Evolutionary conservation across 2,797 vertebrate species (phyloP), one percentile per base, ranked within the genome.

Genomic region (Urosaurus nigricauda): DNA sequence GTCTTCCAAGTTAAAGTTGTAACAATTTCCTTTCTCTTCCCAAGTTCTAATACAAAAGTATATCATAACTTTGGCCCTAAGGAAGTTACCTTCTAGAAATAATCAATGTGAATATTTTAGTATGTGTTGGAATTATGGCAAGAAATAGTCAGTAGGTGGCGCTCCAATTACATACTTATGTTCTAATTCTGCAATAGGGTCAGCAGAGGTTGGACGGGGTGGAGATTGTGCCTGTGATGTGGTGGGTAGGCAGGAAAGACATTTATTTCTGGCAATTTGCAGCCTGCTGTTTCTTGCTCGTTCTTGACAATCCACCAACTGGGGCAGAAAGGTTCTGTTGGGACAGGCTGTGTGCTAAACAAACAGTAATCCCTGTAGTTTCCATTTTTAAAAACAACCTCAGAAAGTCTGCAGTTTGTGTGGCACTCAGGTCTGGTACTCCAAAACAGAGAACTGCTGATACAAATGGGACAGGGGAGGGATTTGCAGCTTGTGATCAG

Each of bases 71-170:
- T 9, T 35, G n/a, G 11, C 21, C 13, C 51, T 35, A 0, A 14
- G 60, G 12, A 63, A 82, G 21, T 26, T 16, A 68, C 43, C 51
- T 83, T 29, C 65, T 68, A 14, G 29, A 68, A 68, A 68, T 4
- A 68, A 68, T 75, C 4, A 24, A 80, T 40, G 9, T n/a, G 47
- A 37, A 60, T 71, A 51, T 56, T 24, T 78, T 43, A 8, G 40
- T 32, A 19, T 35, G 2, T 81, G n/a, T 68, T 37, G 35, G 14
- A 17, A 3, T 43, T 29, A 70, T 79, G 58, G 84, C 58, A 56
- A 21, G 13, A 60, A 71, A 37, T 43, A 71, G 83, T 21, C 90
- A 88, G 79, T 63, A 91, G 90, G 79, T 88, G 90, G 87, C 87
- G 79, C 32, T 60, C 84, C 53, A 40, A n/a, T 73, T 83, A 73